Conservation (phyloP, 2,797 vertebrate species). For the Pempheris klunzingeri region DNA sequence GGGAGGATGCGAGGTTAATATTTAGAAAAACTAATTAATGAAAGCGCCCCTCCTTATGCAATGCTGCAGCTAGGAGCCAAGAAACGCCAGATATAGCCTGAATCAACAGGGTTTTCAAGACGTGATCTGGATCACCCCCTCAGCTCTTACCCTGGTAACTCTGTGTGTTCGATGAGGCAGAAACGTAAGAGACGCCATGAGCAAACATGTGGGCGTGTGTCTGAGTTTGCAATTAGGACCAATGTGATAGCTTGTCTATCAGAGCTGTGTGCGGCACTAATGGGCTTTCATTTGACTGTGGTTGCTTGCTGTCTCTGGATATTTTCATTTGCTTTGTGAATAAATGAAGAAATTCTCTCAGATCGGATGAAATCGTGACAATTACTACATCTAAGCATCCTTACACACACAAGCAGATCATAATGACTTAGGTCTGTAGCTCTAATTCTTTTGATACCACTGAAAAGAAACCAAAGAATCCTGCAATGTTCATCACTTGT, state of each 20-base stretch:
- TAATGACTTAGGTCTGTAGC: slow-evolving; percentile 29
- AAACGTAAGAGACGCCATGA: slow-evolving; percentile 64
- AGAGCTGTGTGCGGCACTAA: slow-evolving; percentile 59
- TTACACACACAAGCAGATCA: slow-evolving; percentile 20
- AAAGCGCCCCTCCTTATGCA: slow-evolving; percentile 65
- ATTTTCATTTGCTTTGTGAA: slow-evolving; percentile 27
- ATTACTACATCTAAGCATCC: slow-evolving; percentile 45
- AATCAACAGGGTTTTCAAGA: slow-evolving; percentile 62
- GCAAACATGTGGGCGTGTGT: slow-evolving; percentile 72
- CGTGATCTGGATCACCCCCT: slow-evolving; percentile 56
- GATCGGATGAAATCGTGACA: slow-evolving; percentile 45
- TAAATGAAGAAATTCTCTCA: slow-evolving; percentile 54
- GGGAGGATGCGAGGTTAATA: slow-evolving; percentile 74
- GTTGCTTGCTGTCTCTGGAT: slow-evolving; percentile 21
- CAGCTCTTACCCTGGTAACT: slow-evolving; percentile 54
- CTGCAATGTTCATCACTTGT: background rate
- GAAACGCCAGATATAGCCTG: slow-evolving; percentile 62
- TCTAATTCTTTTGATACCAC: slow-evolving; percentile 19
- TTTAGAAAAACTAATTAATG: slow-evolving; percentile 83
- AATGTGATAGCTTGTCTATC: slow-evolving; percentile 75
- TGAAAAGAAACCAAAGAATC: background rate
- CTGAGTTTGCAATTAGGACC: slow-evolving; percentile 76
- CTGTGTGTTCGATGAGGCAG: slow-evolving; percentile 69
- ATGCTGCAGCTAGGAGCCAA: slow-evolving; percentile 53
- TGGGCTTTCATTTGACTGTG: slow-evolving; percentile 55